Evolutionary conservation across 1,140 invertebrate species (phyloP).

Genomic region (Zaprionus kolodkinae): DNA sequence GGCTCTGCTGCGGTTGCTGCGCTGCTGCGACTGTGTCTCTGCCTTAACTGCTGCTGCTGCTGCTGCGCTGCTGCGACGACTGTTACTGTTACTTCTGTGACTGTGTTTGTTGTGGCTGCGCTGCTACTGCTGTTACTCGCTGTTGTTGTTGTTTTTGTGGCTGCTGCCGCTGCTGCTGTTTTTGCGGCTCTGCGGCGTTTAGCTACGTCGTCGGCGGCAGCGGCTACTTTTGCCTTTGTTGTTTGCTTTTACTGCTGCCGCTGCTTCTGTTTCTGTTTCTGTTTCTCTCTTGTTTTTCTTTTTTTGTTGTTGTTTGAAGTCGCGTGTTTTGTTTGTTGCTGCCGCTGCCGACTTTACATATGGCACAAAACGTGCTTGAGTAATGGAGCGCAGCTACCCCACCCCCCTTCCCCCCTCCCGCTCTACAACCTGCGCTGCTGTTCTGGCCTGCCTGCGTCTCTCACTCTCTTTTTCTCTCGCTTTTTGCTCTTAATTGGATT

Average conservation of each 20-base stretch:
- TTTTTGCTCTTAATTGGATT: conserved; percentile 77
- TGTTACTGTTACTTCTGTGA: conserved; percentile 54
- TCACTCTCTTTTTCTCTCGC: conserved; percentile 5
- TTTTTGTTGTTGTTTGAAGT: conserved; percentile 37
- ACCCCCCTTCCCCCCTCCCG: neutral
- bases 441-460: neutral
- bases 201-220: conserved; percentile 12
- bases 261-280: conserved; percentile 40
- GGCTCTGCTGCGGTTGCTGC: conserved; percentile 19
- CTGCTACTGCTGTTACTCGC: conserved; percentile 1
- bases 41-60: conserved; percentile 34
- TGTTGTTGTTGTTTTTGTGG: conserved; percentile 13
- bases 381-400: conserved; percentile 40
- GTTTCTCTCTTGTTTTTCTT: conserved; percentile 16
- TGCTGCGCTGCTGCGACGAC: conserved; percentile 6
- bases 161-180: conserved; percentile 31
- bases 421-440: neutral
- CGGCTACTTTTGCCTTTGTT: conserved; percentile 44
- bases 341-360: conserved; percentile 46
- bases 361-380: conserved; percentile 51
- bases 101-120: conserved; percentile 36
- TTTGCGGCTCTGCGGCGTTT: conserved; percentile 38
- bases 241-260: conserved; percentile 50
- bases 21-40: conserved; percentile 43
- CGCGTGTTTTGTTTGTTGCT: conserved; percentile 39